Conservation (phyloP, 2,888 invertebrate genomes). For the Oscheius sp. region DNA sequence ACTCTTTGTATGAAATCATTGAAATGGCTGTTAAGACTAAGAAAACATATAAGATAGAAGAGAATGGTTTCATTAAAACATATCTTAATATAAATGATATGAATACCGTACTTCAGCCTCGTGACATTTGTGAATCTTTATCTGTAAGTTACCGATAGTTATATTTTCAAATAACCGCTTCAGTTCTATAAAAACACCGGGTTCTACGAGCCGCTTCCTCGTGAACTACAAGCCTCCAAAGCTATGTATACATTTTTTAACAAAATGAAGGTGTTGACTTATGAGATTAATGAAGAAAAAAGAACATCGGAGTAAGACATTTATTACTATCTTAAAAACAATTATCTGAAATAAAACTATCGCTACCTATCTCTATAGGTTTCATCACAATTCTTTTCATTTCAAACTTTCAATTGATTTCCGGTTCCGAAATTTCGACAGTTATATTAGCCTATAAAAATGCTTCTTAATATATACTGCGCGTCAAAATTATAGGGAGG, state of each 20-base stretch:
- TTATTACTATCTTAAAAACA: too few species aligned
- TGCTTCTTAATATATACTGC: too few species aligned
- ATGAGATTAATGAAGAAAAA: too few species aligned
- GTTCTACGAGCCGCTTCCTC: background rate
- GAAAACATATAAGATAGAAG: slow-evolving; percentile 1
- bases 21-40: slow-evolving; percentile 9
- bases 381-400: too few species aligned
- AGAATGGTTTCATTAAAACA: slow-evolving; percentile 19
- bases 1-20: slow-evolving; percentile 1
- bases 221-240: background rate
- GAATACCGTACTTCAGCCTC: background rate
- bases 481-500: too few species aligned
- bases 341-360: too few species aligned
- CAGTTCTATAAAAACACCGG: background rate
- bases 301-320: too few species aligned
- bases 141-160: background rate
- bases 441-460: too few species aligned
- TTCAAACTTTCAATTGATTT: too few species aligned
- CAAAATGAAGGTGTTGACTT: too few species aligned
- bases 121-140: slow-evolving; percentile 9
- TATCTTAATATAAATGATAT: background rate
- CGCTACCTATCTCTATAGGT: too few species aligned
- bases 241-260: background rate
- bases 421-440: too few species aligned
- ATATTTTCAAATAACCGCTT: background rate